Evolutionary conservation across 2,888 invertebrate genomes (phyloP), one percentile per base, ranked within the genome.

Genomic region (Melieria omissa): DNA sequence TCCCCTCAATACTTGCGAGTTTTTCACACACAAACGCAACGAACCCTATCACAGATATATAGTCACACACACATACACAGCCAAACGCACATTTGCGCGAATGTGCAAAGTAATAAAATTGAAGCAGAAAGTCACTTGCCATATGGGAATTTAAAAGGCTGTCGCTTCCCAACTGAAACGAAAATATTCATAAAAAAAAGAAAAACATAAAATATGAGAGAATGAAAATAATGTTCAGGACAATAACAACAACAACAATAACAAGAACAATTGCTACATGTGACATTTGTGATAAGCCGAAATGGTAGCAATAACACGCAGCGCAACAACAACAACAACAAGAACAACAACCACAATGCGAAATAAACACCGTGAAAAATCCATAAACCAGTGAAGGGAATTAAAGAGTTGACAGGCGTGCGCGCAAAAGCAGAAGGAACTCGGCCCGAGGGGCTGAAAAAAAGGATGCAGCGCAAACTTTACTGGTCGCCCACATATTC

Each of bases 131-230:
- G n/a, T 16, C n/a, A 60, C 29, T 44, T 63, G 70, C 54, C 70
- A 70, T 60, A 70, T 70, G 70, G 63, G 70, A 70, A 68, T 70
- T 70, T 70, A 63, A 63, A 63, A 70, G 46, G 65, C 46, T 7
- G 41, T 52, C 65, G 49, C 57, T 29, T 29, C 2, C 29, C 29
- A 29, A 29, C 29, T 29, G 29, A 29, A 29, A 29, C 29, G 29
- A 2, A 29, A 29, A 29, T 29, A 29, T 29, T 29, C 29, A 29
- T 74, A 75, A 81, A 81, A 80, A 81, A 79, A 81, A 80, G 82
- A 79, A 80, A 80, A 80, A 80, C 81, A 81, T 29, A 29, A 29
- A 29, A 29, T 29, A 29, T 29, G 29, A 29, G 29, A 29, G 29
- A 80, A 77, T 74, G 77, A 78, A 71, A 81, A 78, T 76, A 81